Conservation (phyloP, 2,113 vertebrate species). For the Lutjanus erythropterus region DNA sequence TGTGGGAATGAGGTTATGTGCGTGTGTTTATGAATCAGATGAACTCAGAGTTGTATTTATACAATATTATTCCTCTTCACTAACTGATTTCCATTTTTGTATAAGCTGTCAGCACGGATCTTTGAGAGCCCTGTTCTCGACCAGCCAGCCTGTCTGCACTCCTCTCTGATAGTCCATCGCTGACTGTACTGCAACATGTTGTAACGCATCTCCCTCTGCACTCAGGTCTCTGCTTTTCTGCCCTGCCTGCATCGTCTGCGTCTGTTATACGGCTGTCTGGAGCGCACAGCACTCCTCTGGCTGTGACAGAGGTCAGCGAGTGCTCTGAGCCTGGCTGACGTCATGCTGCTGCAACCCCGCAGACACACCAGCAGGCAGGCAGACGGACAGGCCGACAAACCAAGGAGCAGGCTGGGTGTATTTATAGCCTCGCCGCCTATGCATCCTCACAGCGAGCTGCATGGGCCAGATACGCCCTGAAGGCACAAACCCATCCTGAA, state of each 20-base stretch:
- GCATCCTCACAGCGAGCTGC: constrained; percentile 60
- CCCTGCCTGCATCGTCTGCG: constrained; percentile 56
- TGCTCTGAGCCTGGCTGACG: constrained; percentile 76
- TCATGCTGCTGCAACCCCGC: constrained; percentile 78
- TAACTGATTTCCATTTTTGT: constrained; percentile 46
- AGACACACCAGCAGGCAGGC: constrained; percentile 67
- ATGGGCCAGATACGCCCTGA: constrained; percentile 56
- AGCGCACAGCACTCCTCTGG: constrained; percentile 50
- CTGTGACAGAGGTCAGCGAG: constrained; percentile 82
- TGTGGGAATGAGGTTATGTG: not conserved
- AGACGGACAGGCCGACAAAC: constrained; percentile 50
- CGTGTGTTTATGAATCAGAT: not conserved
- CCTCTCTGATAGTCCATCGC: constrained; percentile 26
- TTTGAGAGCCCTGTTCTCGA: constrained; percentile 33
- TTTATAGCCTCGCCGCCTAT: constrained; percentile 74
- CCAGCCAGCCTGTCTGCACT: constrained; percentile 49
- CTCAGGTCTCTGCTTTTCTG: constrained; percentile 68
- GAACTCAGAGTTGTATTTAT: not conserved
- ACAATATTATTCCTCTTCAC: constrained; percentile 13
- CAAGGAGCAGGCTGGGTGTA: constrained; percentile 48
- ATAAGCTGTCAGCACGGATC: constrained; percentile 46
- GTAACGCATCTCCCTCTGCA: constrained; percentile 59
- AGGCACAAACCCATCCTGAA: constrained; percentile 51
- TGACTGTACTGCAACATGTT: constrained; percentile 56
- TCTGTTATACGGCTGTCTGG: constrained; percentile 66